Evolutionary conservation across 2,888 invertebrate genomes (phyloP).

Genomic region (Drosophila multiciliata): DNA sequence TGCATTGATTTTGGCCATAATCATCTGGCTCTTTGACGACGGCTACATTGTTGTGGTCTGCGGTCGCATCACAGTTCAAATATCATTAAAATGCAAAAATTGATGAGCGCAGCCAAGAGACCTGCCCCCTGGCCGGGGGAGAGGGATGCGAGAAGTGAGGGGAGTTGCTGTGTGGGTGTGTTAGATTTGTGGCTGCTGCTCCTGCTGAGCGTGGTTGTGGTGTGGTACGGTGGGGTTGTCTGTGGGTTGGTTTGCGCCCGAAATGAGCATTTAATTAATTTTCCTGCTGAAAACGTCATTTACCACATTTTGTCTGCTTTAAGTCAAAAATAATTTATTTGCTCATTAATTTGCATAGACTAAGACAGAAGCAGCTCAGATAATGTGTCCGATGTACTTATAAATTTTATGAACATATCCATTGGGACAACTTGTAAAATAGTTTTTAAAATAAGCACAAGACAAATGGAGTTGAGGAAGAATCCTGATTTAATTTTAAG

Average conservation of each 20-base stretch:
- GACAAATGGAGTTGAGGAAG: background rate
- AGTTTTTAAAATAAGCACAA: background rate
- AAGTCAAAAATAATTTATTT: constrained; percentile 50
- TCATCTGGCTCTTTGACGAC: constrained; percentile 9
- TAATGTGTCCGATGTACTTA: constrained; percentile 11
- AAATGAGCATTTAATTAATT: constrained; percentile 75
- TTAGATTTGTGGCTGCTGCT: constrained; percentile 4
- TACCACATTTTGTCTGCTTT: constrained; percentile 61
- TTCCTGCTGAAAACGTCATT: constrained; percentile 72
- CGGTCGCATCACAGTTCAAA: constrained; percentile 64
- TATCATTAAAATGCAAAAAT: constrained; percentile 79
- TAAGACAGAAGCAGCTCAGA: constrained; percentile 5
- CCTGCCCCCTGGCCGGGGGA: background rate
- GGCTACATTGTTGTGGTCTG: constrained; percentile 13
- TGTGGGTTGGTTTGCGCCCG: constrained; percentile 25
- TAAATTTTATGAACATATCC: background rate
- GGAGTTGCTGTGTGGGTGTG: background rate
- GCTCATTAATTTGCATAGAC: constrained; percentile 66
- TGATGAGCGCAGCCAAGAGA: constrained; percentile 52
- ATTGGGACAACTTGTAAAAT: constrained; percentile 10
- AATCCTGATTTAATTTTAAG: background rate
- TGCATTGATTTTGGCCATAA: constrained; percentile 21
- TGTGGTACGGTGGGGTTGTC: constrained; percentile 6
- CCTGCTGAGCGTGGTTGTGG: background rate
- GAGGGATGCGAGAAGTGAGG: background rate